phyloP scores from a whole-genome alignment of 92 coral and sea anemone genomes.

The Virgularia gustaviana region DNA sequence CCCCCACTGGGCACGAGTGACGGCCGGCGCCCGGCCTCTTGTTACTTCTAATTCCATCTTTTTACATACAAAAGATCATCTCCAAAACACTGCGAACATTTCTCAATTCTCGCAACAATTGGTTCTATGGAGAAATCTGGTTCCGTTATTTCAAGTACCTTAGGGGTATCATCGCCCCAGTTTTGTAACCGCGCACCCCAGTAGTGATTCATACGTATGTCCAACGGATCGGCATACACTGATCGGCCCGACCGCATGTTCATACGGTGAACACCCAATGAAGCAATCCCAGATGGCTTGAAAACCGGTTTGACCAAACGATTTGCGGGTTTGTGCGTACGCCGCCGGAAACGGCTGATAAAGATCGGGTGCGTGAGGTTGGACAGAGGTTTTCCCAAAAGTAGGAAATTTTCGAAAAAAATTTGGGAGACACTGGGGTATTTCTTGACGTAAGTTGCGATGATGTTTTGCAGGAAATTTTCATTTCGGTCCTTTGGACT shows the following conservation, averaged over 20 bases:
- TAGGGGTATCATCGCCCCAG: conserved; percentile 78
- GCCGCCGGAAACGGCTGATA: conserved; percentile 58
- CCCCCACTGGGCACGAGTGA: no score
- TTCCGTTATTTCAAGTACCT: conserved; percentile 47
- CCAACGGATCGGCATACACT: conserved; percentile 16
- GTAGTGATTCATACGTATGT: conserved; percentile 66
- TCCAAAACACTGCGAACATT: conserved; percentile 41
- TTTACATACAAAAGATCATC: conserved; percentile 19
- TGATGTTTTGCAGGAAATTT: conserved; percentile 43
- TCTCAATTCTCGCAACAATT: conserved; percentile 39
- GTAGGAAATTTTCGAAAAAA: conserved; percentile 55
- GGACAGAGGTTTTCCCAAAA: conserved; percentile 59
- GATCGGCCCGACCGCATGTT: conserved; percentile 18
- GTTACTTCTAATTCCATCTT: no score
- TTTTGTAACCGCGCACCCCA: conserved; percentile 77
- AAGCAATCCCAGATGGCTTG: conserved; percentile 28
- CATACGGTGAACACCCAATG: conserved; percentile 52
- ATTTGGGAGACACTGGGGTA: conserved; percentile 51
- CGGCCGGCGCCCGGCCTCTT: no score
- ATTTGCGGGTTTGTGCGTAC: conserved; percentile 51
- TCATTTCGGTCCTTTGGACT: conserved; percentile 45
- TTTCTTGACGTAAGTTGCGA: conserved; percentile 17
- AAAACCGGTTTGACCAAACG: conserved; percentile 58
- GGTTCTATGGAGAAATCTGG: conserved; percentile 47
- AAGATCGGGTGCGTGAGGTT: conserved; percentile 48